Evolutionary conservation across 2,888 invertebrate genomes (phyloP).

Genomic region (Ormyrus pomaceus): DNA sequence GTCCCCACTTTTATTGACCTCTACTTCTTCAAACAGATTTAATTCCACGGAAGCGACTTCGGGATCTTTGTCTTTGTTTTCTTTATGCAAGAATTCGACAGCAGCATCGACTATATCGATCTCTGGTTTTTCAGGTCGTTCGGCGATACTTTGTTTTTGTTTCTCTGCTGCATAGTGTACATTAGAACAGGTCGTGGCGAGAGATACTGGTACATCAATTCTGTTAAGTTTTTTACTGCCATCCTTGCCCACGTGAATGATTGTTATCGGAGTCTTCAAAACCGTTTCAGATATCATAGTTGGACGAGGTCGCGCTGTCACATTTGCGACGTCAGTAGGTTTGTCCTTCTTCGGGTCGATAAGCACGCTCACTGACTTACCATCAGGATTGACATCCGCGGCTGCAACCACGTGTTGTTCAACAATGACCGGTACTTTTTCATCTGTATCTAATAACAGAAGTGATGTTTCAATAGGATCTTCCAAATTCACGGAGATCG

Average conservation of each 20-base stretch:
- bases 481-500: constrained; percentile 28
- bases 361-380: neutral
- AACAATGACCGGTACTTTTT: neutral
- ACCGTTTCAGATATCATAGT: constrained; percentile 48
- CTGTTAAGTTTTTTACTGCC: constrained; percentile 42
- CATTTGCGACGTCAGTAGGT: neutral
- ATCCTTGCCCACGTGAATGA: constrained; percentile 44
- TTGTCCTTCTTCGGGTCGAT: neutral
- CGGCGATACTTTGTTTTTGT: neutral
- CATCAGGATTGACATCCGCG: neutral
- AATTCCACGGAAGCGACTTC: neutral
- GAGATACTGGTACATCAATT: constrained; percentile 33
- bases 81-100: neutral
- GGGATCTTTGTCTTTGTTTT: constrained; percentile 1
- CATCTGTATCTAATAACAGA: constrained; percentile 30
- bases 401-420: constrained; percentile 14
- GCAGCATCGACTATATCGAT: too few species aligned
- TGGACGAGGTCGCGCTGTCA: constrained; percentile 30
- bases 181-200: neutral
- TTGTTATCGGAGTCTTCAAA: constrained; percentile 52
- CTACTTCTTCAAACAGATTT: neutral
- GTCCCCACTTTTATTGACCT: neutral
- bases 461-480: constrained; percentile 54
- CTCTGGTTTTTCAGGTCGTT: neutral
- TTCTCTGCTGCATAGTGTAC: neutral